A percentile compares a stretch with the other conserved stretches of the same genome.
These are phyloP conservation scores for Actinostola sp. DNA, from an alignment of 92 coral and sea anemone genomes.

Conservation along the genomic window DNA sequence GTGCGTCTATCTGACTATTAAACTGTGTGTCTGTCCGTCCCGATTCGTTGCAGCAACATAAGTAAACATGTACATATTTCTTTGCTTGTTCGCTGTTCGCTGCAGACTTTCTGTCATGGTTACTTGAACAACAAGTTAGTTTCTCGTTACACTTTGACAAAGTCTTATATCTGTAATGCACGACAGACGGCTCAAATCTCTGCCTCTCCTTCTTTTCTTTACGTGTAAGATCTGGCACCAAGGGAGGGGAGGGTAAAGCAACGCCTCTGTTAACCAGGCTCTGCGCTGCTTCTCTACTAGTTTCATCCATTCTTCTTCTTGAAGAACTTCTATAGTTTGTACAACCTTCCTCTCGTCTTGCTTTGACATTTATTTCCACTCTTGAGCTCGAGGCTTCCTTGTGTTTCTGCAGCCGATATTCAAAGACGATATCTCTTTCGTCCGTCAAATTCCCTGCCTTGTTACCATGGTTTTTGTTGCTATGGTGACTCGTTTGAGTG, in stretches of 20 bases:
- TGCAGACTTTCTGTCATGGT: neutral
- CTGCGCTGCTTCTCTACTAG: constrained; percentile 1
- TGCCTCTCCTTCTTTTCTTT: constrained; percentile 5
- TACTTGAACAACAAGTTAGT: neutral
- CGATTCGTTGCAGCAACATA: constrained; percentile 18
- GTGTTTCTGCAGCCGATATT: neutral
- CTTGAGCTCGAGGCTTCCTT: neutral
- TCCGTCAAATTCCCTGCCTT: neutral
- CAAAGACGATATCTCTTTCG: constrained; percentile 16
- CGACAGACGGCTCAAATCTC: neutral
- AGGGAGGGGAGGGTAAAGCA: constrained; percentile 23
- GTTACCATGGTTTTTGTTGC: constrained; percentile 5
- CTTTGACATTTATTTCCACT: neutral
- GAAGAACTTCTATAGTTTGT: constrained; percentile 3
- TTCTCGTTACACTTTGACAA: neutral
- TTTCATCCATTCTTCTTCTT: constrained; percentile 5
- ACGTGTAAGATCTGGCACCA: neutral
- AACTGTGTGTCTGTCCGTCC: too few relatives aligned
- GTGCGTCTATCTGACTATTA: too few relatives aligned
- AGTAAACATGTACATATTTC: constrained; percentile 3
- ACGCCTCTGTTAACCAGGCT: constrained; percentile 17
- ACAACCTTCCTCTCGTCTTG: neutral
- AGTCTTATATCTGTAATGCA: constrained; percentile 3
- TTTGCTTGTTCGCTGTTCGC: neutral
- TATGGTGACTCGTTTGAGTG: neutral